A percentile compares a stretch with the other conserved stretches of the same genome.
Evolutionary conservation across 2,888 invertebrate genomes (phyloP).

Genomic region (Agonopterix arenella): DNA sequence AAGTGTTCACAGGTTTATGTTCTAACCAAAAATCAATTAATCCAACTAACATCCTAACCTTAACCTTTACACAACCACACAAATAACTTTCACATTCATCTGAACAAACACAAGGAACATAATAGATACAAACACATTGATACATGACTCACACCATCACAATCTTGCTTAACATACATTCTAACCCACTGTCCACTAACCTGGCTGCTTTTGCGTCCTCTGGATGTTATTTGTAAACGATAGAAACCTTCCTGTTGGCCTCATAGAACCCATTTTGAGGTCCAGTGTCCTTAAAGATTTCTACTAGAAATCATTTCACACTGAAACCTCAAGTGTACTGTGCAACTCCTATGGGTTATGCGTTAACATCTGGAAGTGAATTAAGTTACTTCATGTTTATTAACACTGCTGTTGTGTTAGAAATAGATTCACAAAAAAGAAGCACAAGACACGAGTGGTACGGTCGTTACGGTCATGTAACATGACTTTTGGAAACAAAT

Average conservation of each 20-base stretch:
- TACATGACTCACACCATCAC: conserved; percentile 39
- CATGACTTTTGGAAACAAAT: conserved; percentile 3
- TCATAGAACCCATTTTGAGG: conserved; percentile 77
- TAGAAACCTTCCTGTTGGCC: conserved; percentile 78
- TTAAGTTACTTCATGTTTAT: conserved; percentile 35
- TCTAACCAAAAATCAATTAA: too few species aligned
- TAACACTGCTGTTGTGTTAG: conserved; percentile 28
- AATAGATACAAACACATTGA: conserved; percentile 4
- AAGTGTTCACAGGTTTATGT: too few species aligned
- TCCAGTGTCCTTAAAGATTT: conserved; percentile 22
- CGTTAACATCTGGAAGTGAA: conserved; percentile 44
- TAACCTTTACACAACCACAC: too few species aligned
- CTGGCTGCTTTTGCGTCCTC: conserved; percentile 72
- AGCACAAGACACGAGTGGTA: conserved; percentile 30
- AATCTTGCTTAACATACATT: conserved; percentile 20
- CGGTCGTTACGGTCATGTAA: conserved; percentile 17
- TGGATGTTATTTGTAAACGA: conserved; percentile 79
- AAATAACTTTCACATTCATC: too few species aligned
- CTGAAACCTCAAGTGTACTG: conserved; percentile 10
- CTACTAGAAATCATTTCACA: conserved; percentile 41
- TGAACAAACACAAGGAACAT: too few species aligned
- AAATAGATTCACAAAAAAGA: conserved; percentile 54
- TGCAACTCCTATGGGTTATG: conserved; percentile 28
- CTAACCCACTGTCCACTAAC: conserved; percentile 36
- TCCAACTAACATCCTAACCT: too few species aligned